A percentile compares a stretch with the other conserved stretches of the same genome.
Conservation (phyloP, 2,113 vertebrate genomes). For the Myiopsitta monachus region DNA sequence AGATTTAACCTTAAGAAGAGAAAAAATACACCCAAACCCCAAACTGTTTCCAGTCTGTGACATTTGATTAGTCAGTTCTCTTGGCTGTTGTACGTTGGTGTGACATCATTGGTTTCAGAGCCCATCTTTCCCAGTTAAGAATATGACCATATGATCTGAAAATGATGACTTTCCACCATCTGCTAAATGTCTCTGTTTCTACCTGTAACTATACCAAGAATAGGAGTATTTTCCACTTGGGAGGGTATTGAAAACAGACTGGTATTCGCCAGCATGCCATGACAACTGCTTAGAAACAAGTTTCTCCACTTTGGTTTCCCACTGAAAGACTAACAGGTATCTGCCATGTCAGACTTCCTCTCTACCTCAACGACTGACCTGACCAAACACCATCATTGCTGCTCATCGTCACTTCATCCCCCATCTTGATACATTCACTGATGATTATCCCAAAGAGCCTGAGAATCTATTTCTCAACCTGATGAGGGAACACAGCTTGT, state of each 20-base stretch:
- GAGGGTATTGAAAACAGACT: background rate
- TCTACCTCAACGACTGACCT: background rate
- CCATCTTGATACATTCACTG: background rate
- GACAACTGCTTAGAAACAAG: background rate
- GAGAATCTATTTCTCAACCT: background rate
- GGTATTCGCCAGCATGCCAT: background rate
- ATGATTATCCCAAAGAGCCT: background rate
- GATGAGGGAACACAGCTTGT: background rate
- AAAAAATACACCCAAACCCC: background rate
- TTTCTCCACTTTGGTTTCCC: background rate
- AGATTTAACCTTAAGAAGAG: background rate
- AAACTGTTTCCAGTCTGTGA: background rate
- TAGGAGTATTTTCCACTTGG: background rate
- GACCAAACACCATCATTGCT: background rate
- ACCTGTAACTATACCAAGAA: background rate
- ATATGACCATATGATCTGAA: background rate
- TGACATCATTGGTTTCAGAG: background rate
- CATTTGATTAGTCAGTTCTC: background rate
- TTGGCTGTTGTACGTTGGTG: background rate
- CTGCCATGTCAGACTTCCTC: background rate
- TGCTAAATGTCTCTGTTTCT: background rate
- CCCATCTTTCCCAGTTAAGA: background rate
- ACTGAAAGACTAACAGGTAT: background rate
- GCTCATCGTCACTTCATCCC: background rate
- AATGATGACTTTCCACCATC: background rate